Conservation (phyloP, 2,888 invertebrate genomes). For the Pseudanteris insignis region DNA sequence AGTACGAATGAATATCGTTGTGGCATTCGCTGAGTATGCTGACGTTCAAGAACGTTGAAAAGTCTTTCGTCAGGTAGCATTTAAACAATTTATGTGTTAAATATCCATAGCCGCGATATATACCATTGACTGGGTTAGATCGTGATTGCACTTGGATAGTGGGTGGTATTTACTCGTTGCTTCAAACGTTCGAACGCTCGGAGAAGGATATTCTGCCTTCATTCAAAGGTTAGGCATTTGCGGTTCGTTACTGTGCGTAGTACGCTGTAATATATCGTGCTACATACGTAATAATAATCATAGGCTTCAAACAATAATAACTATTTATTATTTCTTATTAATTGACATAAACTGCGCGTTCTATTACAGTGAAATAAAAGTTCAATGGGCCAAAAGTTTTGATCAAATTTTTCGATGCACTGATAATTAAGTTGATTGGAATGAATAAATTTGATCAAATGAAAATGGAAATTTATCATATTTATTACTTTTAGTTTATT, state of each 20-base stretch:
- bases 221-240: slow-evolving; percentile 42
- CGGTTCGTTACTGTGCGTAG: slow-evolving; percentile 37
- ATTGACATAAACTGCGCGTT: no score
- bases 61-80: slow-evolving; percentile 37
- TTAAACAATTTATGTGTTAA: slow-evolving; percentile 43
- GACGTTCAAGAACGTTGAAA: slow-evolving; percentile 8
- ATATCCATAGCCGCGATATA: slow-evolving; percentile 30
- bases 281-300: slow-evolving; percentile 29
- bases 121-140: slow-evolving; percentile 42
- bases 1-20: no score
- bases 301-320: slow-evolving; percentile 14
- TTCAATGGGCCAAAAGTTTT: no score
- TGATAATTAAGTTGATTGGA: no score
- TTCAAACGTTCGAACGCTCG: slow-evolving; percentile 20
- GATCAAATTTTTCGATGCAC: no score
- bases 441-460: no score
- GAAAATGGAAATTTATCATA: no score
- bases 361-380: no score
- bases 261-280: slow-evolving; percentile 28
- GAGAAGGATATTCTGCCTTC: slow-evolving; percentile 34
- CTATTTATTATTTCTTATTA: no score
- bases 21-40: no score
- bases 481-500: no score
- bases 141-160: slow-evolving; percentile 40
- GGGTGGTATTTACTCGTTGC: slow-evolving; percentile 39